Percentiles rank a stretch among this genome's conserved stretches.
Conservation (phyloP, 2,797 vertebrate species). For the Chelonia mydas region DNA sequence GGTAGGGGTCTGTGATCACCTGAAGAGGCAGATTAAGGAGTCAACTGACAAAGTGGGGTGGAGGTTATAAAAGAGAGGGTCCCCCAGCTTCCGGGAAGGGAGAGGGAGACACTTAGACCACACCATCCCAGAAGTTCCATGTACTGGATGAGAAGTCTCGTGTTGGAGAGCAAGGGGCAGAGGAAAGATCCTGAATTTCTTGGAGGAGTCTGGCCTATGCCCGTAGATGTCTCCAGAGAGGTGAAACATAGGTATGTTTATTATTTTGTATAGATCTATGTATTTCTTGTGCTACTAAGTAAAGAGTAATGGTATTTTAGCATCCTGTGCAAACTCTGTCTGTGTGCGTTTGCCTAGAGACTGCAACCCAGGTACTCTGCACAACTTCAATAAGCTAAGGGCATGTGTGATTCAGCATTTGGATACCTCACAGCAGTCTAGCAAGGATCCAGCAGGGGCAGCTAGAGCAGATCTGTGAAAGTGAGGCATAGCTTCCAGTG, state of each 20-base stretch:
- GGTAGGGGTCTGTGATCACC: too few relatives aligned
- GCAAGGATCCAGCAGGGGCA: not conserved
- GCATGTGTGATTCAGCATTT: not conserved
- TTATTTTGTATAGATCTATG: not conserved
- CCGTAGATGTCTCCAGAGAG: fast-evolving
- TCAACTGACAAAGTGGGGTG: too few relatives aligned
- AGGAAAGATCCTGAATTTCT: too few relatives aligned
- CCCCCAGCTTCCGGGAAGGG: too few relatives aligned
- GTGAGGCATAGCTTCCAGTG: not conserved
- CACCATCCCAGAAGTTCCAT: too few relatives aligned
- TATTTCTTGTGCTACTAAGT: not conserved
- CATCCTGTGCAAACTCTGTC: not conserved
- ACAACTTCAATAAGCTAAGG: not conserved
- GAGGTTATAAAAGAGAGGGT: too few relatives aligned
- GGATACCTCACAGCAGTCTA: not conserved
- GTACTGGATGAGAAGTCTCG: too few relatives aligned
- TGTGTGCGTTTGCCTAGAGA: not conserved
- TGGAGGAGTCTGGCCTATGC: not conserved
- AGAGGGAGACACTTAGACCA: too few relatives aligned
- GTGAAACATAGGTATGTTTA: not conserved
- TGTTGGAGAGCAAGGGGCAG: too few relatives aligned
- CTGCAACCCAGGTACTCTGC: too few relatives aligned
- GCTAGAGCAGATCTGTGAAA: not conserved
- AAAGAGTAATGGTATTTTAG: not conserved
- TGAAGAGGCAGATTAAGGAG: too few relatives aligned